Conservation (phyloP, 2,797 vertebrate species). For the Syngnathus acus region DNA sequence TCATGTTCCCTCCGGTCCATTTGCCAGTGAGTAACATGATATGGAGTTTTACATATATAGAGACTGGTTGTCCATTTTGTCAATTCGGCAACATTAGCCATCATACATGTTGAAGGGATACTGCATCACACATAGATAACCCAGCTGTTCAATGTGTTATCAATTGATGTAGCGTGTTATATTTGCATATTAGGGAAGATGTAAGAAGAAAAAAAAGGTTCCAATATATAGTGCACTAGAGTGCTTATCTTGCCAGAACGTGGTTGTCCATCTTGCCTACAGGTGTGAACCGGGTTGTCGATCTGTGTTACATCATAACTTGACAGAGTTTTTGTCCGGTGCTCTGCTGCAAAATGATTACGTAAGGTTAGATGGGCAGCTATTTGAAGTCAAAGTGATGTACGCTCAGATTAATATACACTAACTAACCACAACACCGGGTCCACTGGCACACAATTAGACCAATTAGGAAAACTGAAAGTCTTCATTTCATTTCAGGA, state of each 20-base stretch:
- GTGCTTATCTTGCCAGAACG: too few relatives aligned
- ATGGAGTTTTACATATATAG: background rate
- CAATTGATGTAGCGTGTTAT: background rate
- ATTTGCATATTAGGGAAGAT: background rate
- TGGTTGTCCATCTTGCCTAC: background rate
- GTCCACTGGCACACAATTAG: background rate
- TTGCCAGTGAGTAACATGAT: background rate
- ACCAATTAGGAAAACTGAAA: background rate
- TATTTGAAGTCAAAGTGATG: too few relatives aligned
- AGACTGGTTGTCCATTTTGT: background rate
- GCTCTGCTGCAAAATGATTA: background rate
- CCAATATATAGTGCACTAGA: background rate
- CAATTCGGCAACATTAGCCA: background rate
- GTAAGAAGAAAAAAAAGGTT: background rate
- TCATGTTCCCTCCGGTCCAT: slow-evolving; percentile 3
- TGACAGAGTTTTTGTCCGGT: background rate
- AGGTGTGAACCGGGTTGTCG: background rate
- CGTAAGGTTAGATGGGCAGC: background rate
- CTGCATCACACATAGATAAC: background rate
- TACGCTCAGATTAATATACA: background rate
- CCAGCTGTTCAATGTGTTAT: background rate
- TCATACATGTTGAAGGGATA: background rate
- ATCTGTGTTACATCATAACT: background rate
- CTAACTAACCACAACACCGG: background rate
- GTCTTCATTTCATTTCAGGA: too few relatives aligned